phyloP scores from a whole-genome alignment of 37 sponge, comb jelly and placozoan species.

The Diacarnus erythraeanus region DNA sequence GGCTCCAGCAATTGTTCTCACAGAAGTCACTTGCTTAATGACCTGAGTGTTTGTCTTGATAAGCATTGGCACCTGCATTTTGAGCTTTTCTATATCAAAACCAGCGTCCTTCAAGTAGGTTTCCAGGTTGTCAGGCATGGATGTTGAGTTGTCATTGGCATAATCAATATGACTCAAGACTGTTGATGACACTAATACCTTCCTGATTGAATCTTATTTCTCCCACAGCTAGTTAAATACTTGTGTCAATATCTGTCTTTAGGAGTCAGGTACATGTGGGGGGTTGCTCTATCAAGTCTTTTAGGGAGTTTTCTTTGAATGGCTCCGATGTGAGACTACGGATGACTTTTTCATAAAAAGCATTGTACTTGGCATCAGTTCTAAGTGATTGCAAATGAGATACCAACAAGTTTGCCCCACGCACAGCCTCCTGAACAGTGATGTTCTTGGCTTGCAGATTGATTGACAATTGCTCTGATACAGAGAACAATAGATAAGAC shows the following conservation, averaged over 20 bases:
- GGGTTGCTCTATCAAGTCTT: constrained; percentile 41
- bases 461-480: constrained; percentile 61
- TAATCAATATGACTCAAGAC: constrained; percentile 4
- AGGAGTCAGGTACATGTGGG: constrained; percentile 27
- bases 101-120: constrained; percentile 31
- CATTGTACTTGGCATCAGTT: constrained; percentile 37
- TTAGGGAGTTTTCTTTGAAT: constrained; percentile 42
- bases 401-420: constrained; percentile 38
- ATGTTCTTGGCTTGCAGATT: constrained; percentile 63
- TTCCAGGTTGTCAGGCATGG: constrained; percentile 33
- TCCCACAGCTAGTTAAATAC: constrained; percentile 26
- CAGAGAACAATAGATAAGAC: constrained; percentile 38
- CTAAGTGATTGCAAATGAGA: constrained; percentile 38
- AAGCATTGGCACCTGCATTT: constrained; percentile 26
- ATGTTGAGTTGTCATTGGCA: constrained; percentile 30
- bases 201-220: constrained; percentile 24
- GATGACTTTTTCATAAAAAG: constrained; percentile 42
- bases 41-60: constrained; percentile 31
- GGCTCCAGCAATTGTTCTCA: constrained; percentile 21
- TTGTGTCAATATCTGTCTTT: constrained; percentile 32
- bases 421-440: constrained; percentile 55
- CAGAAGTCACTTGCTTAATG: constrained; percentile 27
- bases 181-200: constrained; percentile 2
- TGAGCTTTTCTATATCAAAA: constrained; percentile 26
- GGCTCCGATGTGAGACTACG: constrained; percentile 48